These are phyloP conservation scores for Zophobas atratus DNA, from an alignment of 1,140 invertebrate species.

Conservation along the genomic window DNA sequence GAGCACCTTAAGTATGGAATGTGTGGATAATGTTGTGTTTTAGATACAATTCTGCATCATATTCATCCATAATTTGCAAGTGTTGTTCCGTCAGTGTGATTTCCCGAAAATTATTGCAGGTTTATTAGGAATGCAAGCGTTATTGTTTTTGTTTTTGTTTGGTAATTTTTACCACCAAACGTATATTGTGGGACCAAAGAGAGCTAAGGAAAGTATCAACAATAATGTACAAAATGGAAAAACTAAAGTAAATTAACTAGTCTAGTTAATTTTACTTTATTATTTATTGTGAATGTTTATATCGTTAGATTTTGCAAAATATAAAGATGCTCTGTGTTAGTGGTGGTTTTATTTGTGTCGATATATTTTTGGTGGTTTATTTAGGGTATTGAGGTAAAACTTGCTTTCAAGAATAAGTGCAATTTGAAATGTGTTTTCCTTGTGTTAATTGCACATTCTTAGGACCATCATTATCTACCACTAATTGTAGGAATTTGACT, in stretches of 20 bases:
- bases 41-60: constrained; percentile 88
- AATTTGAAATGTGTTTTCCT: too few species aligned
- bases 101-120: constrained; percentile 79
- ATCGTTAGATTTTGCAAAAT: constrained; percentile 33
- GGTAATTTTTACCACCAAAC: constrained; percentile 85
- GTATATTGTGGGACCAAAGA: constrained; percentile 68
- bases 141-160: constrained; percentile 89
- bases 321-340: constrained; percentile 7
- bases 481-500: too few species aligned
- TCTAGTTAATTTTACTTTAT: not conserved
- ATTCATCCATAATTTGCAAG: constrained; percentile 79
- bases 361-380: not conserved
- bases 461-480: too few species aligned
- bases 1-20: constrained; percentile 54
- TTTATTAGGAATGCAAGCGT: constrained; percentile 81
- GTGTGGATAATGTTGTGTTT: constrained; percentile 66
- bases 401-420: too few species aligned
- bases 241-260: constrained; percentile 24
- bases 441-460: too few species aligned
- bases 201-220: not conserved
- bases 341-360: not conserved
- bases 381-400: not conserved
- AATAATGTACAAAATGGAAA: constrained; percentile 40
- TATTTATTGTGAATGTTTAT: constrained; percentile 35
- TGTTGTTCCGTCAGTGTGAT: constrained; percentile 76